Percentiles rank a stretch among this genome's conserved stretches.
These are phyloP conservation scores for Pristionchus maxplancki DNA, from an alignment of 2,888 invertebrate species.

Conservation along the genomic window DNA sequence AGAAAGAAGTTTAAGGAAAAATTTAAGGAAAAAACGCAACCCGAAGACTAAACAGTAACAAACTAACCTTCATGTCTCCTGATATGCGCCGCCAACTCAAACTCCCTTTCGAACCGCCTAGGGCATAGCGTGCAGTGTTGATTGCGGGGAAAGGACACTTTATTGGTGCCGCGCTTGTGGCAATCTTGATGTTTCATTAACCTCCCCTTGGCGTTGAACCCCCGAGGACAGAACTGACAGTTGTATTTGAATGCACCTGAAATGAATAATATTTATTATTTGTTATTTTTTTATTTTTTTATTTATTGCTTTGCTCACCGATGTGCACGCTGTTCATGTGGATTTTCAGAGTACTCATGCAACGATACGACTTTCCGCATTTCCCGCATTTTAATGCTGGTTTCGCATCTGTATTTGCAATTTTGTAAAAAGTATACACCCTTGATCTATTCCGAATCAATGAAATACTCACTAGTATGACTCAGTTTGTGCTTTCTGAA, in stretches of 20 bases:
- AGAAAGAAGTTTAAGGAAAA: too few relatives aligned
- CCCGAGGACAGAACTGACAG: neutral
- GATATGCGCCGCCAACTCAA: neutral
- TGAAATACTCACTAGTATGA: neutral
- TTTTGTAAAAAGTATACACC: too few relatives aligned
- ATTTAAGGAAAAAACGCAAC: too few relatives aligned
- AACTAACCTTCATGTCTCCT: neutral
- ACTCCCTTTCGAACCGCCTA: neutral
- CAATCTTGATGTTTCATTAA: neutral
- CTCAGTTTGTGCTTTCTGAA: neutral
- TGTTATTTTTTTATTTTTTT: neutral
- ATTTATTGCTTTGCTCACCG: too few relatives aligned
- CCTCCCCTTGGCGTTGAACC: neutral
- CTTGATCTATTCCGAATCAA: too few relatives aligned
- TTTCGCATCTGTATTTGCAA: neutral
- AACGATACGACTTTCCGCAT: neutral
- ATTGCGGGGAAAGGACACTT: neutral
- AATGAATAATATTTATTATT: neutral
- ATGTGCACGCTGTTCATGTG: neutral
- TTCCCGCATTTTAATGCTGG: neutral
- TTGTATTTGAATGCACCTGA: neutral
- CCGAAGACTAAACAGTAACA: too few relatives aligned
- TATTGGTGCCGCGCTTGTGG: neutral
- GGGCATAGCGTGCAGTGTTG: neutral
- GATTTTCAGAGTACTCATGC: neutral